These are phyloP conservation scores for Gavialis gangeticus DNA, from an alignment of 2,113 vertebrate genomes.

Conservation along the genomic window DNA sequence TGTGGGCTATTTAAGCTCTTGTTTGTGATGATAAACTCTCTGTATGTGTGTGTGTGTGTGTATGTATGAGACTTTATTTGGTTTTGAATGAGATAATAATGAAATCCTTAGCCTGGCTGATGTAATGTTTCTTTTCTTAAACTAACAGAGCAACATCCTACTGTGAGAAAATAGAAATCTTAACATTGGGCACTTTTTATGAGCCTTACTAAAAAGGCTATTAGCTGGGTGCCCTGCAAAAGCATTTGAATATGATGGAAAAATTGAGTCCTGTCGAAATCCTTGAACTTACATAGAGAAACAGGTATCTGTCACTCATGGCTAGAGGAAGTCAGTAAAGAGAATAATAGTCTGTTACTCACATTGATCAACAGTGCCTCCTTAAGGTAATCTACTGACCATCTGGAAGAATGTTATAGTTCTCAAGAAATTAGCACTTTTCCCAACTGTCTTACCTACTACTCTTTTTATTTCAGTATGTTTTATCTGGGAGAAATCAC, in stretches of 20 bases:
- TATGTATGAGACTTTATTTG: slow-evolving; percentile 24
- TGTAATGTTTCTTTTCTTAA: slow-evolving; percentile 11
- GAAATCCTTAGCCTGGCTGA: neutral
- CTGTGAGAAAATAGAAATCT: slow-evolving; percentile 40
- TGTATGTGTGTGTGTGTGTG: neutral
- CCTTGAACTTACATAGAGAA: neutral
- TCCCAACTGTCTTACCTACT: neutral
- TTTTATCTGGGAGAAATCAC: neutral
- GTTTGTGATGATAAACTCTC: neutral
- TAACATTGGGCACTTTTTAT: slow-evolving; percentile 23
- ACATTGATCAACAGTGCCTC: neutral
- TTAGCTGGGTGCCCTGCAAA: slow-evolving; percentile 22
- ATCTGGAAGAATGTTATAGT: neutral
- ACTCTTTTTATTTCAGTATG: neutral
- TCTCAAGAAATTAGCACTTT: rapidly evolving
- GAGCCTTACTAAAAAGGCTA: slow-evolving; percentile 48
- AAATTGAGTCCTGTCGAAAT: slow-evolving; percentile 47
- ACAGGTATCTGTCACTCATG: neutral
- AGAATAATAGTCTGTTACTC: neutral
- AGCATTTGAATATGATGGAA: slow-evolving; percentile 52
- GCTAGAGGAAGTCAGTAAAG: neutral
- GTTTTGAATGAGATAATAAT: slow-evolving; percentile 50
- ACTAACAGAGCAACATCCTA: slow-evolving; percentile 27
- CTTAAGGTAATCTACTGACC: neutral
- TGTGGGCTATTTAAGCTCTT: slow-evolving; percentile 14